Evolutionary conservation across 1,140 invertebrate genomes (phyloP), one percentile per base, ranked within the genome.

Genomic region (Plodia interpunctella): DNA sequence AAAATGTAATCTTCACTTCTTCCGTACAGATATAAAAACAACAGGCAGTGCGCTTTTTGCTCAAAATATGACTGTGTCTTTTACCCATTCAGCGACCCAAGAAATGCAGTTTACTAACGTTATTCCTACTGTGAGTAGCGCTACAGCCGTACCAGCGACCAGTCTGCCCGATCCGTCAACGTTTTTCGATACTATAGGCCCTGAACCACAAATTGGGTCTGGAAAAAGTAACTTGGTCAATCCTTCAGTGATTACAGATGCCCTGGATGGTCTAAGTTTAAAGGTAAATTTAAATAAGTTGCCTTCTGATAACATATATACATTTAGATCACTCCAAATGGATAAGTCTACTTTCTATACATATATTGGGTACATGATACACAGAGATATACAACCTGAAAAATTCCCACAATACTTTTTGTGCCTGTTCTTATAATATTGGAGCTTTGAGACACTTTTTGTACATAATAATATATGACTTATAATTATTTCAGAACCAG

Each of bases 131-230:
- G 80, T 88, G 1, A 87, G 78, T 68, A 79, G 78, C 25, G 69
- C 75, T 38, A 62, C 79, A 2, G 62, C 83, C 0, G 57, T 88
- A 13, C 81, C 83, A 18, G 80, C 84, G 0, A 60, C 80, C 0
- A 81, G 73, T 60, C 57, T 90, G 21, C 89, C 89, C 2, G 87
- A 90, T 69, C 89, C 89, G 0, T 88, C 88, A 0, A 90, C 87
- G 8, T 90, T 90, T 68, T 90, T 90, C 57, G 88, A 90, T 55
- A 90, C 80, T 28, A 89, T 90, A 30, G 87, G 85, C 0, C 82
- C 86, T 5, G 83, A 87, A 55, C 81, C 80, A 6, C 74, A 70
- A 44, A 78, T 88, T 18, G 74, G 70, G 9, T 35, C 72, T 8
- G 30, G 35, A 18, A 80, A 80, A 60, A 80, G 51, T 59, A 65